Evolutionary conservation across 2,888 invertebrate species (phyloP), one percentile per base, ranked within the genome.

Genomic region (Ceriagrion tenellum): DNA sequence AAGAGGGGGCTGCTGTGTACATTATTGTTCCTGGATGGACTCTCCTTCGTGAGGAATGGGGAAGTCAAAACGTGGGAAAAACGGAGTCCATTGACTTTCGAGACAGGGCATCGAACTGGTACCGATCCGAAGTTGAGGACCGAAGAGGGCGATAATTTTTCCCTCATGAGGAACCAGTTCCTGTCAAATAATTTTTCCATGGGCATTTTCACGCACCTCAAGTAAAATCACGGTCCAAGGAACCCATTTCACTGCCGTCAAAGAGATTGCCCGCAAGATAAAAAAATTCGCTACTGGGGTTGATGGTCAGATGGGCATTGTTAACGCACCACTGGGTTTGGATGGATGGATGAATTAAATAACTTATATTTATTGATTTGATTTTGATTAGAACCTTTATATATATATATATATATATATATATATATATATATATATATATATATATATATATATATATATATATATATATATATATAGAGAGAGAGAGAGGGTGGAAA

Each of bases 41-140:
- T 81, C 13, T 16, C 69, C 35, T 81, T 16, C 81, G n/a, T n/a
- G 69, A 69, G n/a, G 69, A n/a, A n/a, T 69, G 81, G 81, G 16
- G 35, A 35, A 18, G 8, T 16, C 35, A 16, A 81, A 81, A 81
- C 12, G 16, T 12, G 12, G 81, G 81, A 18, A 81, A 81, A 81
- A 81, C 35, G 81, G n/a, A 26, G 35, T 16, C 26, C 18, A 16
- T 35, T 23, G 81, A 81, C 35, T 81, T 81, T 6, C 81, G n/a
- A 16, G 81, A 81, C 35, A 81, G 81, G 81, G 81, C 81, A 81
- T 81, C 81, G 81, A 81, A 81, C 81, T 18, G 81, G 35, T 81
- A 81, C 81, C 35, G 30, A 81, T 35, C 30, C 30, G 16, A 81
- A 35, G 35, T 30, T 6, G 16, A 81, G 81, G 35, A 23, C 35